A percentile compares a stretch with the other conserved stretches of the same genome.
These are phyloP conservation scores for Achroia grisella DNA, from an alignment of 1,140 invertebrate genomes.

Conservation along the genomic window DNA sequence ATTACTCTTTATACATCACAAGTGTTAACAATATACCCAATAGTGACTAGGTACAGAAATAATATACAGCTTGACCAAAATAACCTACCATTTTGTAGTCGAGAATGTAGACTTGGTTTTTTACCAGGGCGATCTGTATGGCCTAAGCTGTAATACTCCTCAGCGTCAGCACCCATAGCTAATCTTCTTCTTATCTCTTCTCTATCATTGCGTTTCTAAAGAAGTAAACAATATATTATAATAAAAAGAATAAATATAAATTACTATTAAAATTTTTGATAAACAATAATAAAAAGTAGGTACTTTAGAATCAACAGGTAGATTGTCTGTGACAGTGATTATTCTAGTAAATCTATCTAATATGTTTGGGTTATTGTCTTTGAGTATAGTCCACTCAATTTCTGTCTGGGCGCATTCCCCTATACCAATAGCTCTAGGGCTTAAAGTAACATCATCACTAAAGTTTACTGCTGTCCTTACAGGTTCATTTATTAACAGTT, in stretches of 20 bases:
- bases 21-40: neutral
- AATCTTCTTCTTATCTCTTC: constrained; percentile 92
- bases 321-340: constrained; percentile 71
- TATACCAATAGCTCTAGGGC: constrained; percentile 50
- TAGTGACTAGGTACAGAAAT: constrained; percentile 1
- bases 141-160: constrained; percentile 80
- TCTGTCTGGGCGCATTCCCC: constrained; percentile 58
- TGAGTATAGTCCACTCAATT: constrained; percentile 53
- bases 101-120: constrained; percentile 90
- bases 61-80: too few species aligned
- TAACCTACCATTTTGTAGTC: constrained; percentile 85
- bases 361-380: constrained; percentile 72
- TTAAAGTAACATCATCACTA: constrained; percentile 47
- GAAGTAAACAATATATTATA: constrained; percentile 41
- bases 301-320: constrained; percentile 51
- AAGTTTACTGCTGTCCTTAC: constrained; percentile 21
- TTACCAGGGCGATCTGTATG: constrained; percentile 77
- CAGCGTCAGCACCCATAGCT: constrained; percentile 89
- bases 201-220: constrained; percentile 89
- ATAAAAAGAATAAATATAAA: too few species aligned
- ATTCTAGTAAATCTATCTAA: constrained; percentile 80
- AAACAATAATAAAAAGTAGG: constrained; percentile 17
- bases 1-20: neutral
- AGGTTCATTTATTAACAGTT: constrained; percentile 54
- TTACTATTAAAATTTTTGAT: constrained; percentile 1